Base-by-base conservation (phyloP, 2,888 invertebrate genomes). In the Campoplex nolae region DNA sequence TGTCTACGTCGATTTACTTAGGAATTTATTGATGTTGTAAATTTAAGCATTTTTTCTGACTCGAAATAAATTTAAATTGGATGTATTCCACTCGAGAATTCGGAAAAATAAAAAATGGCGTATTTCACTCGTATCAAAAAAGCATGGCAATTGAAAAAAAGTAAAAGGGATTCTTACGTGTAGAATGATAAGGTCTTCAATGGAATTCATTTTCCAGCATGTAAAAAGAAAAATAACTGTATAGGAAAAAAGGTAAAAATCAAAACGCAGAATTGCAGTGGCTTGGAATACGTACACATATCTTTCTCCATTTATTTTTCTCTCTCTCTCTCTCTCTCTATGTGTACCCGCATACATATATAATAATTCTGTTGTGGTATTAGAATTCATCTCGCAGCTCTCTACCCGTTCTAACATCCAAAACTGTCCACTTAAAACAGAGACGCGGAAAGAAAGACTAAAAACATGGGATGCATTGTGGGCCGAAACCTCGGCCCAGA, bases 381-480 rank as follows among this genome's bases (percentile, higher is more conserved):
- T 92, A 92, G 92, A 92, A 91, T 90, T 92, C 91, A 93, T 93
- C 90, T 92, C 91, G 89, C 91, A 93, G 92, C 93, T 92, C 93
- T 90, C 91, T 91, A 91, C 91, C 90, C 91, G 88, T 91, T 93
- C 93, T 93, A 93, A 93, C 93, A 93, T 92, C 90, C 92, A 93
- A 93, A 92, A 93, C 86, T 93, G 92, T 93, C 93, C 93, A 93
- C 93, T 93, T 93, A 93, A 93, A 93, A 93, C 93, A 93, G 93
- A 91, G 90, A 93, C 92, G 93, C 93, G 92, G 93, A 93, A 93
- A 93, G 93, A 93, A 93, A 93, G 92, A 92, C 92, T 93, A 93
- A 93, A 93, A 93, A 90, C 93, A 94, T 94, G 93, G 93, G 93
- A 93, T 93, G 93, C 93, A 93, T 93, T 93, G 91, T 92, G 93